Base-by-base conservation (phyloP, 2,888 invertebrate genomes). In the Steinernema scapterisci region DNA sequence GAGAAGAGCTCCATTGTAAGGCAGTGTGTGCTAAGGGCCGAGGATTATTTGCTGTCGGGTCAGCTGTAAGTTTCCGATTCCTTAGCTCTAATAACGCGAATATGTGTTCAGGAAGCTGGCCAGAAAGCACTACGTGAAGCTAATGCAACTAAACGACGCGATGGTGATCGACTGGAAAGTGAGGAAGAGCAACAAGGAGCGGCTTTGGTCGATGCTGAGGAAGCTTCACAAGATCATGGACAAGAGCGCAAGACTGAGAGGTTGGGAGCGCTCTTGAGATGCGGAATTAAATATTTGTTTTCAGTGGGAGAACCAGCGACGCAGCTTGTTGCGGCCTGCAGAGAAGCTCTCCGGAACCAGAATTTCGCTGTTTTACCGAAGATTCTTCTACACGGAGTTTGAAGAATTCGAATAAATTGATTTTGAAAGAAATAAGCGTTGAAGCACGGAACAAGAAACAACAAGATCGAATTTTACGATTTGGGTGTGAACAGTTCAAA, bases 11-110 rank as follows among this genome's bases (percentile, higher is more conserved):
- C 82, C n/a, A 73, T 81, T 3, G 81, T 86, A 19, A 81, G 83
- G 46, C 86, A 86, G 71, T 81, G 82, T 25, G 76, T 86, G 7
- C 80, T 86, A 23, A 76, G 86, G 19, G 86, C 86, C 0, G 86
- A 86, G 75, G 86, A 86, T 70, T 72, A 81, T 0, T 73, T 86
- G 13, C 75, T 76, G 27, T 76, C 83, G 19, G 77, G 80, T 54
- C 76, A 84, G 54, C 76, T 81, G 83, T 83, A 43, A 75, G 77
- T 27, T 16, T n/a, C n/a, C n/a, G n/a, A n/a, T n/a, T 43, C 7
- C 11, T 70, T 38, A 56, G 11, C 56, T 21, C 21, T 56, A 56
- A 11, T 11, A n/a, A 21, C 11, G 11, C 27, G 54, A 72, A 76
- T 76, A 76, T 52, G 71, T n/a, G n/a, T 75, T 1, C 21, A 27